phyloP scores from a whole-genome alignment of 2,113 vertebrate species.

The Cebus imitator region DNA sequence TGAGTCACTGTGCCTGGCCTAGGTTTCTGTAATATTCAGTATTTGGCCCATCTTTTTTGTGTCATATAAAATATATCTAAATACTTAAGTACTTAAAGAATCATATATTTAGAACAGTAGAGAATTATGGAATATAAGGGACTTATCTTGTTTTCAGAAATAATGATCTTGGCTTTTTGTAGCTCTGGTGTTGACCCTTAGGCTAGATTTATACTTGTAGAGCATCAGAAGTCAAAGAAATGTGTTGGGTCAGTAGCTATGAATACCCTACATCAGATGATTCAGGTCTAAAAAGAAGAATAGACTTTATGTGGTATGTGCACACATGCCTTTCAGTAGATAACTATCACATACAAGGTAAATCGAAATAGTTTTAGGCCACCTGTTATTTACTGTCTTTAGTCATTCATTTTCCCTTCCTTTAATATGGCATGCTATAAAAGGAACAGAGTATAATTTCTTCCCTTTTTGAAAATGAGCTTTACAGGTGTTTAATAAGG shows the following conservation, averaged over 20 bases:
- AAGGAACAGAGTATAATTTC: slow-evolving; percentile 19
- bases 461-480: slow-evolving; percentile 13
- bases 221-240: slow-evolving; percentile 32
- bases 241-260: background rate
- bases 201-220: background rate
- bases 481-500: background rate
- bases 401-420: background rate
- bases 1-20: background rate
- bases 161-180: slow-evolving; percentile 5
- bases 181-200: background rate
- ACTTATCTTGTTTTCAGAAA: background rate
- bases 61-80: background rate
- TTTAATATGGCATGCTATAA: background rate
- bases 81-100: background rate
- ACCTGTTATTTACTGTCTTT: slow-evolving; percentile 12
- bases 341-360: background rate
- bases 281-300: background rate
- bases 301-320: background rate
- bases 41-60: background rate
- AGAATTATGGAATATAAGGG: background rate
- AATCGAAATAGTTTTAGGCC: background rate
- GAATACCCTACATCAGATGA: background rate
- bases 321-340: background rate
- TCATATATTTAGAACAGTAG: slow-evolving; percentile 19
- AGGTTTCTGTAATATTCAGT: background rate